phyloP scores from a whole-genome alignment of 2,797 vertebrate species.

The Phaenicophaeus curvirostris region DNA sequence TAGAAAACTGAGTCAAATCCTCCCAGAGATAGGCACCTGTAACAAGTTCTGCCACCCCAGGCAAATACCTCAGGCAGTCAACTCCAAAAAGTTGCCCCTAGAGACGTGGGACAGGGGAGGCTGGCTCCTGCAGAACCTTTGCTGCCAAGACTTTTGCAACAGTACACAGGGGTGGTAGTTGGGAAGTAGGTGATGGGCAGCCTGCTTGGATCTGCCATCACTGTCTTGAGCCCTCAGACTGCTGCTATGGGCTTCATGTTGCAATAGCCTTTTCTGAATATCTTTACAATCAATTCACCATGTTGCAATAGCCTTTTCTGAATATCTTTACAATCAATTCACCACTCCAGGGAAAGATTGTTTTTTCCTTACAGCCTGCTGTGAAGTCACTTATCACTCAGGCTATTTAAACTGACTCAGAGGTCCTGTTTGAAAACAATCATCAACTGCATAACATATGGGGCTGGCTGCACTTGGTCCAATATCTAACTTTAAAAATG shows the following conservation, averaged over 20 bases:
- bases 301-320: neutral
- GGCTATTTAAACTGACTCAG: slow-evolving; percentile 12
- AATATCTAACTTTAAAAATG: neutral
- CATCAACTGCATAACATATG: neutral
- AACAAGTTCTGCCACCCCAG: neutral
- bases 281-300: neutral
- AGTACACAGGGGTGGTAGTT: fast-evolving
- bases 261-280: neutral
- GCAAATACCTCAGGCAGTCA: neutral
- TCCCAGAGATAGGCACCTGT: neutral
- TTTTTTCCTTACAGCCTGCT: neutral
- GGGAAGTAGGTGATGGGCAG: neutral
- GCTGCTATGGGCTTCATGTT: fast-evolving
- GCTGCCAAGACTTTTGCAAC: neutral
- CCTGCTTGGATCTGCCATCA: neutral
- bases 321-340: neutral
- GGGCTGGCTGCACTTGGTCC: neutral
- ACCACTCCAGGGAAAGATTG: slow-evolving; percentile 16
- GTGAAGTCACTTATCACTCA: slow-evolving; percentile 24
- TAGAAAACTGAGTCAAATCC: neutral
- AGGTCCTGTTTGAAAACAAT: slow-evolving; percentile 32
- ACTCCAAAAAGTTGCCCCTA: neutral
- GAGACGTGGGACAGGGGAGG: fast-evolving
- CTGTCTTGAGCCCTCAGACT: neutral
- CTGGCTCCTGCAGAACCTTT: neutral